Evolutionary conservation across 2,888 invertebrate genomes (phyloP), one percentile per base, ranked within the genome.

Genomic region (Leptura quadrifasciata): DNA sequence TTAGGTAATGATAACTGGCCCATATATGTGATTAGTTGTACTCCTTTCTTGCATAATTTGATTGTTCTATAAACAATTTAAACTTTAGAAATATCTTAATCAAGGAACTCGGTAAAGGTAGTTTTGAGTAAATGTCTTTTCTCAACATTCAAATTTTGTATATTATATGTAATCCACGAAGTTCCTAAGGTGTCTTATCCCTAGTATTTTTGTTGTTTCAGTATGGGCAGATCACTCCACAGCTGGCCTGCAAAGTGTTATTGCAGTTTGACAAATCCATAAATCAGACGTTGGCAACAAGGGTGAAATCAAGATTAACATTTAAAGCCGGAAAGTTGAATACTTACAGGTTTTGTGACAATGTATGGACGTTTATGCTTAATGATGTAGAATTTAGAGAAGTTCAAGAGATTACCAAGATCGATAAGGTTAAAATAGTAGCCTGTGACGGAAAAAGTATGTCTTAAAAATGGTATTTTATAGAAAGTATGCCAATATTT

Each of bases 291-390:
- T 90, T 99, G 72, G 96, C 97, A 47, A 96, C 93, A 76, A 92
- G 94, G 86, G 98, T 98, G 1, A 98, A 97, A 89, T 97, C 97
- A 72, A 93, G 98, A 86, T 93, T 98, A 79, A 96, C 95, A 64
- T 99, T 99, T 89, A 98, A 98, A 93, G 95, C 95, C 81, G 94
- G 94, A 71, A 95, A 95, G 91, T 88, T 95, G 81, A 95, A 95
- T 84, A 95, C 95, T 0, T 95, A 92, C 92, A 95, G 99, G 86
- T 99, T 99, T 91, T 99, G 99, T 92, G 99, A 99, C 91, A 99
- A 99, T 91, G 99, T 99, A 1, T 99, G 99, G 99, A 99, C 99
- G 6, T 97, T 99, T 87, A 97, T 99, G 93, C 91, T 99, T 84
- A 98, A 98, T 87, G 97, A 98, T 90, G 98, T 98, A 9, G 98